Evolutionary conservation across 2,888 invertebrate species (phyloP).

Genomic region (Amiota mariae): DNA sequence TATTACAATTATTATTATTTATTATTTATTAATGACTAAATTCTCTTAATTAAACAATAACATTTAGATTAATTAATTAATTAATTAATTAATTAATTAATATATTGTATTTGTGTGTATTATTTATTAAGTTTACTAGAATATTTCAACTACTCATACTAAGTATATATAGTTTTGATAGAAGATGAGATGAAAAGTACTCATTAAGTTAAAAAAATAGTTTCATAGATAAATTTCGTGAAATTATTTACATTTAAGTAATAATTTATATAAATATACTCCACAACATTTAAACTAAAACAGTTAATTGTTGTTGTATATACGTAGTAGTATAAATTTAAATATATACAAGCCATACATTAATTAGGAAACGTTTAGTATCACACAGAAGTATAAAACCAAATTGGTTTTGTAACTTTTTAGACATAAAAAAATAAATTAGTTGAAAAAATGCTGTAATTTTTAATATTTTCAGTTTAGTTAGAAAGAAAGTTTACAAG

Average conservation of each 20-base stretch:
- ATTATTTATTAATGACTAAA: background rate
- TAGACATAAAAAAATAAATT: too few species aligned
- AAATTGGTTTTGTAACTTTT: too few species aligned
- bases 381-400: constrained; percentile 55
- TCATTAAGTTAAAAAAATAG: too few species aligned
- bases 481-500: too few species aligned
- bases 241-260: background rate
- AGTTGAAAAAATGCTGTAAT: too few species aligned
- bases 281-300: constrained; percentile 20
- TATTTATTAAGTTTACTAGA: background rate
- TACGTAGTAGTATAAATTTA: background rate
- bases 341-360: constrained; percentile 10
- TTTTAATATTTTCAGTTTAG: too few species aligned
- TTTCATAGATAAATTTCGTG: too few species aligned
- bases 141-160: background rate
- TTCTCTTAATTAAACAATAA: background rate
- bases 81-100: too few species aligned
- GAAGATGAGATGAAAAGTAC: too few species aligned
- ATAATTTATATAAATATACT: constrained; percentile 59
- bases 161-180: too few species aligned
- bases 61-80: background rate
- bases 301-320: too few species aligned
- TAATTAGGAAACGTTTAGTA: constrained; percentile 54
- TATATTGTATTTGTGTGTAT: background rate
- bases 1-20: background rate